These are phyloP conservation scores for Malurus splendens DNA, from an alignment of 2,797 vertebrate species.

Conservation along the genomic window DNA sequence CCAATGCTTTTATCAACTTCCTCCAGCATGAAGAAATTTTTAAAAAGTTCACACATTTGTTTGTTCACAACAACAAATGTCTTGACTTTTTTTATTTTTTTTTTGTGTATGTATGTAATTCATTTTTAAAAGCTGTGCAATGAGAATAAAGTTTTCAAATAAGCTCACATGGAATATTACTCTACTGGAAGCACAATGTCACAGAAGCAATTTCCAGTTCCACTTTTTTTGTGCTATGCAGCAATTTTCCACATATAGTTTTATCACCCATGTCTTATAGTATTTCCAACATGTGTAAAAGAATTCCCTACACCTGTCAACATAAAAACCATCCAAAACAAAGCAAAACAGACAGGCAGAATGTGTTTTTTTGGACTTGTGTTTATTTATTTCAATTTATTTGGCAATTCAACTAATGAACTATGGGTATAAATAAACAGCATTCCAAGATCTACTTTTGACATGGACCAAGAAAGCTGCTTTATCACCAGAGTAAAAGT, in stretches of 20 bases:
- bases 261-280: background rate
- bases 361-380: background rate
- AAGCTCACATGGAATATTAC: background rate
- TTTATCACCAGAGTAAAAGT: background rate
- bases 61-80: background rate
- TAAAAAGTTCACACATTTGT: background rate
- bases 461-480: background rate
- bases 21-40: background rate
- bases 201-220: background rate
- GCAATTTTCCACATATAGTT: constrained; percentile 19
- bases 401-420: background rate
- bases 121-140: background rate
- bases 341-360: background rate
- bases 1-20: background rate
- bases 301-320: background rate
- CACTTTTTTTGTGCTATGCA: background rate
- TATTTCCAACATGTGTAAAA: constrained; percentile 13
- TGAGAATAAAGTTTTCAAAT: background rate
- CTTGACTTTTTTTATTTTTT: background rate
- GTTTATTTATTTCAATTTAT: background rate
- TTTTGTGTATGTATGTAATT: background rate
- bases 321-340: background rate
- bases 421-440: background rate
- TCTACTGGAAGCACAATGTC: background rate
- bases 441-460: background rate